Percentiles rank a stretch among this genome's conserved stretches.
Conservation (phyloP, 2,797 vertebrate species). For the Tokudaia tokunoshimensis region DNA sequence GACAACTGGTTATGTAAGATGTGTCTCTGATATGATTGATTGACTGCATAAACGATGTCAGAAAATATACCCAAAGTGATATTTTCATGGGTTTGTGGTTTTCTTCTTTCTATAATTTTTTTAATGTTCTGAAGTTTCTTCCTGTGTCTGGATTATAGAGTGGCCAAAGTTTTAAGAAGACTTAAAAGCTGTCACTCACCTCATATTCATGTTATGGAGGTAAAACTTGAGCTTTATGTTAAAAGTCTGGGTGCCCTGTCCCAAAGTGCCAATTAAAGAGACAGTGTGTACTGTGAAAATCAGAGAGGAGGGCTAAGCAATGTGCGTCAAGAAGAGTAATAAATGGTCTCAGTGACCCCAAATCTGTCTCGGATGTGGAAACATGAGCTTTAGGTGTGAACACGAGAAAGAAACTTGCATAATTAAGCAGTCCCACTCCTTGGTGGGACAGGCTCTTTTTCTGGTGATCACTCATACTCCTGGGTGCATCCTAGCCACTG, state of each 20-base stretch:
- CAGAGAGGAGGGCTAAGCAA: not conserved
- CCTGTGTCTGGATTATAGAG: not conserved
- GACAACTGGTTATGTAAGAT: not conserved
- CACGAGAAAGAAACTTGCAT: not conserved
- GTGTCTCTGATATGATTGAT: slow-evolving; percentile 43
- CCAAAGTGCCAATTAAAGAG: not conserved
- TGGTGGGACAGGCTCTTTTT: not conserved
- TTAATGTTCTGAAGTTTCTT: not conserved
- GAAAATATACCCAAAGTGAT: not conserved
- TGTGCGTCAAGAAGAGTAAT: not conserved
- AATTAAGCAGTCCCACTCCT: not conserved
- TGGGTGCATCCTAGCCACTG: not conserved
- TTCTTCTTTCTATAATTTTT: not conserved
- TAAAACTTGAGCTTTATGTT: not conserved
- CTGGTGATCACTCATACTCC: too few relatives aligned
- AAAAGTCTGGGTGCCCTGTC: not conserved
- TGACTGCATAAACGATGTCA: slow-evolving; percentile 17
- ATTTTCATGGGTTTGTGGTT: not conserved
- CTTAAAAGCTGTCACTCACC: not conserved
- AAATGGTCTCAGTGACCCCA: not conserved
- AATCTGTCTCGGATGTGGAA: not conserved
- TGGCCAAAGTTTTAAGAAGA: not conserved
- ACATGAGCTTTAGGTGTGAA: not conserved
- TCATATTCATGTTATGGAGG: too few relatives aligned
- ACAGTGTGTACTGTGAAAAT: not conserved